Evolutionary conservation across 2,888 invertebrate genomes (phyloP), one percentile per base, ranked within the genome.

Genomic region (Amiota minor): DNA sequence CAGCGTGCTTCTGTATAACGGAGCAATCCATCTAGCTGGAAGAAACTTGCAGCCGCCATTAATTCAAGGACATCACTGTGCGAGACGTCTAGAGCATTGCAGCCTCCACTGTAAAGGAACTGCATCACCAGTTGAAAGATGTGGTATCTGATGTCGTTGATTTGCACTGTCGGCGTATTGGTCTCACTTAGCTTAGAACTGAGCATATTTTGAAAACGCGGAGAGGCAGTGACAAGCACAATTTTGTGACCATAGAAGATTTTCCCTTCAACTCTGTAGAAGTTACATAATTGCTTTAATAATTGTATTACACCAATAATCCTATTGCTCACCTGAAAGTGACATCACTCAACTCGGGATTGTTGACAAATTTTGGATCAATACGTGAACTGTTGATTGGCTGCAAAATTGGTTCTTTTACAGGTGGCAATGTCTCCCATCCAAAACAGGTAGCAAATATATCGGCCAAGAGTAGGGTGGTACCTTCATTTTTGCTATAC

Each of bases 221-320:
- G 93, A 4, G 97, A 97, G 74, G 96, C 96, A 2, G 97, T 97
- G 64, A 97, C 96, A 73, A 98, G 91, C 53, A 98, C 97, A 78
- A 98, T 97, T 90, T 97, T 97, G 90, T 98, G 98, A 0, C 96
- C 97, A 89, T 97, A 97, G 90, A 98, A 97, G 35, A 97, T 92
- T 77, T 96, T 92, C 0, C 96, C 97, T 89, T 97, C 97, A 70
- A 97, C 97, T 86, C 96, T 92, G 83, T 6, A 83, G 77, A n/a
- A 61, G 2, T 12, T 9, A 65, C 65, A 47, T 2, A 6, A n/a
- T 65, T 20, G 11, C 20, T 23, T 45, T 46, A 64, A 45, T 64
- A 67, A 47, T 53, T n/a, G 14, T 0, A n/a, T 35, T 1, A 65
- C 61, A 56, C 1, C 18, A 16, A n/a, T 3, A 4, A 16, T 50